Base-by-base conservation (phyloP, 2,888 invertebrate genomes). In the Argyresthia goedartella region DNA sequence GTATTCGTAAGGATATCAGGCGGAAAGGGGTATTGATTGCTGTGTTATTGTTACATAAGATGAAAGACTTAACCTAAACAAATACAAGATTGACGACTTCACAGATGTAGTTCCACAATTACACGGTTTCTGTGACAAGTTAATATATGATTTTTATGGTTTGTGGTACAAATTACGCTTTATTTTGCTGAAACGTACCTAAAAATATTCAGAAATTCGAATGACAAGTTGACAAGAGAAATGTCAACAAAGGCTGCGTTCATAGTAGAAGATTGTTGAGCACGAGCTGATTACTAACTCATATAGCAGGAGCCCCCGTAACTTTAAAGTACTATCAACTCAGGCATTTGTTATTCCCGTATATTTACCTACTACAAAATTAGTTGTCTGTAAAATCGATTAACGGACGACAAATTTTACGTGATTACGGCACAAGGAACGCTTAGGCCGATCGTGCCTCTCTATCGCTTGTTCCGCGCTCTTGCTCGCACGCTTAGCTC, bases 11-110 rank as follows among this genome's bases (percentile, higher is more conserved):
- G 35, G 15, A 39, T 39, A 47, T 49, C 16, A 13, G 11, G 13
- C 14, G 15, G 36, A 49, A 25, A 25, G 11, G 16, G 3, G 25
- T n/a, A 35, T 50, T n/a, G 13, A 73, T 64, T 65, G 57, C 53
- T 67, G 55, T 81, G 76, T 84, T 84, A 71, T 82, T 81, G 72
- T 86, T 86, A 86, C 85, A 85, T 86, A 86, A 86, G 85, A 81
- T 70, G 61, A 62, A 69, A 69, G 65, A 64, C 70, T 64, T 86
- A 86, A 86, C 85, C 85, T 86, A 74, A 63, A 66, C 66, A 63
- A 59, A 56, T 63, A 59, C 57, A 57, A 13, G 15, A 44, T 10
- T 36, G 36, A 15, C 8, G 14, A 14, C 14, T 48, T 15, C 35
- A n/a, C 25, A 25, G 8, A 14, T 14, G 14, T 14, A 14, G 8